A percentile compares a stretch with the other conserved stretches of the same genome.
Conservation (phyloP, 2,113 vertebrate species). For the Hydrolagus affinis region DNA sequence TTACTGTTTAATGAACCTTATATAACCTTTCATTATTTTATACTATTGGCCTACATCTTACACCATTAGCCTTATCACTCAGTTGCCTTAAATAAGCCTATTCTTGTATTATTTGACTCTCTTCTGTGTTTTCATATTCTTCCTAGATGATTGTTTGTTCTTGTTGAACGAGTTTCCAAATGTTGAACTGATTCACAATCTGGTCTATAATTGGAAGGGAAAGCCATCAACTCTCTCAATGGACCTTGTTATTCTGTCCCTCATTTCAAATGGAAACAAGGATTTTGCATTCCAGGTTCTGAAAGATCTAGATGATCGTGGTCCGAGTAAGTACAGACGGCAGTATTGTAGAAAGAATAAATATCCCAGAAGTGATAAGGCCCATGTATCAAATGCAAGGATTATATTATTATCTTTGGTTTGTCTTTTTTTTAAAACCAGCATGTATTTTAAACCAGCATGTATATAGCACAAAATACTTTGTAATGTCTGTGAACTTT, state of each 20-base stretch:
- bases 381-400: too few species aligned
- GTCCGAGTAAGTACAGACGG: conserved; percentile 41
- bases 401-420: too few species aligned
- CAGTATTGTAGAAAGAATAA: neutral
- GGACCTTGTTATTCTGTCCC: conserved; percentile 41
- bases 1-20: too few species aligned
- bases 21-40: too few species aligned
- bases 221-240: conserved; percentile 44
- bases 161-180: conserved; percentile 48
- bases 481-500: too few species aligned
- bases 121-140: conserved; percentile 18
- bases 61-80: too few species aligned
- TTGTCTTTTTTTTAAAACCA: too few species aligned
- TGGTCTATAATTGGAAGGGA: conserved; percentile 46
- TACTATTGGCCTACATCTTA: too few species aligned
- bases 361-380: too few species aligned
- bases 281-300: conserved; percentile 46
- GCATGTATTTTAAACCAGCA: too few species aligned
- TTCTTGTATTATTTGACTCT: conserved; percentile 12
- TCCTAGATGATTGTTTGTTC: conserved; percentile 49
- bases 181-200: conserved; percentile 44
- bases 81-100: neutral
- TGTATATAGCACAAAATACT: too few species aligned
- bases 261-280: conserved; percentile 45
- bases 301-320: conserved; percentile 43